Evolutionary conservation across 2,888 invertebrate genomes (phyloP).

Genomic region (Sarcophaga variegata): DNA sequence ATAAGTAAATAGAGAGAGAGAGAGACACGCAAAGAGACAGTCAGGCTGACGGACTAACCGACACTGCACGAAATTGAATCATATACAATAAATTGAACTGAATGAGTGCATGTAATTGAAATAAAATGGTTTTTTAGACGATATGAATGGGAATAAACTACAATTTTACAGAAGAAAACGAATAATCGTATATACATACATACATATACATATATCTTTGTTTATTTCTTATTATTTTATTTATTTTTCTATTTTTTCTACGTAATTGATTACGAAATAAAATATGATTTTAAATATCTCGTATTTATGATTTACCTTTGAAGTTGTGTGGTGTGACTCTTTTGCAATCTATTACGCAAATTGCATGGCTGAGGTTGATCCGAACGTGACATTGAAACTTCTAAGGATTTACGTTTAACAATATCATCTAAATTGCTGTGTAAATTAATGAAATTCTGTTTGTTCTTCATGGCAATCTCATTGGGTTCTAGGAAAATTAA

Average conservation of each 20-base stretch:
- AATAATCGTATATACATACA: background rate
- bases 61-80: conserved; percentile 47
- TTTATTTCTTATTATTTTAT: conserved; percentile 14
- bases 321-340: conserved; percentile 86
- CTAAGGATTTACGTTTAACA: conserved; percentile 83
- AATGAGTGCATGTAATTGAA: conserved; percentile 25
- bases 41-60: background rate
- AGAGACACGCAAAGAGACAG: too few relatives aligned
- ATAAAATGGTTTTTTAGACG: background rate
- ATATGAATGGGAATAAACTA: conserved; percentile 6
- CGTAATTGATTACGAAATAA: background rate
- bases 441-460: conserved; percentile 81
- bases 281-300: background rate
- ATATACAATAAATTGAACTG: background rate
- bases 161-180: background rate
- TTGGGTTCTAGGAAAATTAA: conserved; percentile 76
- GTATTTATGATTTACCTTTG: conserved; percentile 82
- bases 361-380: conserved; percentile 89
- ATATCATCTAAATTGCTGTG: conserved; percentile 81
- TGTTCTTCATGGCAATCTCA: conserved; percentile 78
- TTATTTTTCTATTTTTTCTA: background rate
- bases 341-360: conserved; percentile 93
- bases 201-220: conserved; percentile 15
- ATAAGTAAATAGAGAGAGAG: too few relatives aligned
- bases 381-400: conserved; percentile 92